Conservation (phyloP, 2,113 vertebrate species). For the Lampris incognitus region DNA sequence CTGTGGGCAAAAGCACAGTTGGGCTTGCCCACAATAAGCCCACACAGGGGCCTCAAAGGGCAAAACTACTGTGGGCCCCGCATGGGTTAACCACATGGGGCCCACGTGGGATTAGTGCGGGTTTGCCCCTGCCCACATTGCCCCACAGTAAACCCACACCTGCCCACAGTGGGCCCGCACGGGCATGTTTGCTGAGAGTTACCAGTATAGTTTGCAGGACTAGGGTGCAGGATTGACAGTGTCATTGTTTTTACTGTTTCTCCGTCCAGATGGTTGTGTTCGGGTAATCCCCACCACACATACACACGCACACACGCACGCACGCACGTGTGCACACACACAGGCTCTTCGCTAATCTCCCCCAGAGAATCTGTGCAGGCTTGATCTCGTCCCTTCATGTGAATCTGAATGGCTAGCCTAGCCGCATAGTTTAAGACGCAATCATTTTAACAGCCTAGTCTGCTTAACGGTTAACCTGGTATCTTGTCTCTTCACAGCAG, state of each 20-base stretch:
- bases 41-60: too few species aligned
- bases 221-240: not conserved
- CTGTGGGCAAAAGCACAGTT: too few species aligned
- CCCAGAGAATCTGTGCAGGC: constrained; percentile 60
- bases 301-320: too few species aligned
- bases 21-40: too few species aligned
- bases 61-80: too few species aligned
- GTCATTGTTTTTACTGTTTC: constrained; percentile 42
- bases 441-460: not conserved
- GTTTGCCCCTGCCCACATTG: too few species aligned
- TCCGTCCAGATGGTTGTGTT: constrained; percentile 69
- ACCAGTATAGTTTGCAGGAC: not conserved
- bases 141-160: too few species aligned
- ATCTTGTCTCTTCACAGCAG: not conserved
- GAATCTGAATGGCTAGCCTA: constrained; percentile 19
- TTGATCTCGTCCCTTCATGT: constrained; percentile 63
- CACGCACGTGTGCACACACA: constrained; percentile 21
- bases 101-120: too few species aligned
- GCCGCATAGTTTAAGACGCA: constrained; percentile 12
- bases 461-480: not conserved
- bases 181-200: too few species aligned
- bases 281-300: constrained; percentile 62
- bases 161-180: too few species aligned
- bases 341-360: constrained; percentile 66
- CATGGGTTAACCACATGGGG: too few species aligned